Conservation (phyloP, 2,113 vertebrate species). For the Caretta caretta region DNA sequence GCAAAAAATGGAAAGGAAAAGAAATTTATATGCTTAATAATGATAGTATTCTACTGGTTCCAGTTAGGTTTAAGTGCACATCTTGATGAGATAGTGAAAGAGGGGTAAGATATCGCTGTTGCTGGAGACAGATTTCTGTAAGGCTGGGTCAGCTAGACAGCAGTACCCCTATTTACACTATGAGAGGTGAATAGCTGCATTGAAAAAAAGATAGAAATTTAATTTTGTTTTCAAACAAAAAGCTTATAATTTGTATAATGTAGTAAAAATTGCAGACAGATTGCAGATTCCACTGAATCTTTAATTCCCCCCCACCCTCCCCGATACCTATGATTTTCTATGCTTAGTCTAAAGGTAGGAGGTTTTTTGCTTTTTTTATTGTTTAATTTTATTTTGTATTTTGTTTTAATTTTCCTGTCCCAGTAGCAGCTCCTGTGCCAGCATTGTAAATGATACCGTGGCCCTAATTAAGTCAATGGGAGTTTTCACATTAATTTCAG, state of each 20-base stretch:
- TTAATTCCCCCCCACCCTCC: neutral
- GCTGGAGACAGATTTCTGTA: neutral
- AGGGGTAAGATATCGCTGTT: neutral
- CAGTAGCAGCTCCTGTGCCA: neutral
- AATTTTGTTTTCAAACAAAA: neutral
- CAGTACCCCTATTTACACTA: neutral
- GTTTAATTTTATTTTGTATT: neutral
- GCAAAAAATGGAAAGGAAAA: neutral
- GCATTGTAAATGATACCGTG: neutral
- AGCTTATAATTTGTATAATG: neutral
- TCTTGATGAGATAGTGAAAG: neutral
- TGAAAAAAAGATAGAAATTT: neutral
- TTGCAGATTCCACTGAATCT: neutral
- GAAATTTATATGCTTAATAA: neutral
- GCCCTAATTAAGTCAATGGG: neutral
- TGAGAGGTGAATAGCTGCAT: neutral
- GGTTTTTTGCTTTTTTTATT: neutral
- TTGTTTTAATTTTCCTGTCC: neutral
- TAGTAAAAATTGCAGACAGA: neutral
- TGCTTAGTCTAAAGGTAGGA: neutral
- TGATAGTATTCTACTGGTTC: neutral
- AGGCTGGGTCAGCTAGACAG: neutral
- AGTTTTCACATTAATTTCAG: neutral
- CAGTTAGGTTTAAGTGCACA: neutral
- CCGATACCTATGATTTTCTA: fast-evolving